Percentiles rank a stretch among this genome's conserved stretches.
Evolutionary conservation across 1,140 invertebrate species (phyloP).

Genomic region (Lethocerus indicus): DNA sequence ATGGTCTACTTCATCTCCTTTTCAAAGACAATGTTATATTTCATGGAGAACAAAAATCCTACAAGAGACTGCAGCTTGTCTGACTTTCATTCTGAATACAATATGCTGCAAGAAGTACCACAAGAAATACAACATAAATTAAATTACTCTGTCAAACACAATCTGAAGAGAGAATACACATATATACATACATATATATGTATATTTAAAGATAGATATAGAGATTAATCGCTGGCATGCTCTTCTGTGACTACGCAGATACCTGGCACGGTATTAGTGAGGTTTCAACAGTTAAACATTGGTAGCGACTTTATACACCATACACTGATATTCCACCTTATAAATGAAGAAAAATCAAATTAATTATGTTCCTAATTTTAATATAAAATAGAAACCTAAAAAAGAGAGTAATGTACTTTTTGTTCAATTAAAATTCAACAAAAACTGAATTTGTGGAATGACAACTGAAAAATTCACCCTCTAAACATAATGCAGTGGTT

Average conservation of each 20-base stretch:
- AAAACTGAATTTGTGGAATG: too few species aligned
- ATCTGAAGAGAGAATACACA: conserved; percentile 9
- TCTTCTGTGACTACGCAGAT: conserved; percentile 4
- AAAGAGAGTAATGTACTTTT: too few species aligned
- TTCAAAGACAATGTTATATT: background rate
- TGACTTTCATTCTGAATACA: conserved; percentile 1
- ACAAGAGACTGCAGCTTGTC: conserved; percentile 4
- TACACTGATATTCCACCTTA: conserved; percentile 7
- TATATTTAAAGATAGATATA: conserved; percentile 7
- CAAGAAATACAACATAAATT: conserved; percentile 8
- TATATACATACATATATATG: conserved; percentile 8
- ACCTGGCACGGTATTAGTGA: conserved; percentile 11
- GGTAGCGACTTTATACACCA: background rate
- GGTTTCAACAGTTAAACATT: background rate
- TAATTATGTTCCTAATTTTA: too few species aligned
- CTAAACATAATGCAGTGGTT: too few species aligned
- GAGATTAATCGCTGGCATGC: conserved; percentile 10
- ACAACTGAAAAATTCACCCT: too few species aligned
- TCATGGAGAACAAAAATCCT: background rate
- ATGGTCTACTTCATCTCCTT: too few species aligned
- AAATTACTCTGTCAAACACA: conserved; percentile 9
- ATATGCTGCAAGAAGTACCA: conserved; percentile 7
- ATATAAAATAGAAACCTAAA: too few species aligned
- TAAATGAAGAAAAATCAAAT: too few species aligned
- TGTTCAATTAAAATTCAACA: too few species aligned